Percentiles rank a stretch among this genome's conserved stretches.
Conservation (phyloP, 2,888 invertebrate species). For the Portevinia maculata region DNA sequence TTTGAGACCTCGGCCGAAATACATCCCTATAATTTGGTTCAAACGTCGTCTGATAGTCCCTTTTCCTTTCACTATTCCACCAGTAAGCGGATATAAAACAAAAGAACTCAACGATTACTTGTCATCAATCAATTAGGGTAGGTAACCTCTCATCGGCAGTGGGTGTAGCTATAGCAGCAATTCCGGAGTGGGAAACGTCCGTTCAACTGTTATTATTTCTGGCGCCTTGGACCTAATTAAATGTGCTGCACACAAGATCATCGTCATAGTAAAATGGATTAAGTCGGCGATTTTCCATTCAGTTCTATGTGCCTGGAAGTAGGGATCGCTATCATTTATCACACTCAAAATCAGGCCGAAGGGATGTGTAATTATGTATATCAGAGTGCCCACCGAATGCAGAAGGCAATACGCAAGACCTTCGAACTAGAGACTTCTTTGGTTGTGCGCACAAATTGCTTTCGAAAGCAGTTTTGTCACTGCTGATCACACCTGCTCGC, state of each 20-base stretch:
- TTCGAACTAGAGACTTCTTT: slow-evolving; percentile 42
- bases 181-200: slow-evolving; percentile 1
- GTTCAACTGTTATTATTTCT: slow-evolving; percentile 59
- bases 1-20: slow-evolving; percentile 29
- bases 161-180: slow-evolving; percentile 54
- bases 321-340: slow-evolving; percentile 70
- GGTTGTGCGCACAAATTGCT: slow-evolving; percentile 58
- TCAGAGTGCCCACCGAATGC: slow-evolving; percentile 24
- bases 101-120: slow-evolving; percentile 34
- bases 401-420: slow-evolving; percentile 3
- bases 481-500: slow-evolving; percentile 73
- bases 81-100: slow-evolving; percentile 43
- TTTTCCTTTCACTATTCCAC: slow-evolving; percentile 5
- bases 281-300: slow-evolving; percentile 32
- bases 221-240: slow-evolving; percentile 72
- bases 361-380: slow-evolving; percentile 69
- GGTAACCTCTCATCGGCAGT: slow-evolving; percentile 25
- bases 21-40: slow-evolving; percentile 59
- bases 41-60: slow-evolving; percentile 20
- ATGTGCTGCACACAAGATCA: slow-evolving; percentile 37
- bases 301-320: slow-evolving; percentile 32
- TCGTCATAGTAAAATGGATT: slow-evolving; percentile 50
- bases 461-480: slow-evolving; percentile 72
- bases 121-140: slow-evolving; percentile 70
- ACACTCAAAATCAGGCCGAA: slow-evolving; percentile 72